Conservation (phyloP, 2,888 invertebrate genomes). For the Ptychoptera albimana region DNA sequence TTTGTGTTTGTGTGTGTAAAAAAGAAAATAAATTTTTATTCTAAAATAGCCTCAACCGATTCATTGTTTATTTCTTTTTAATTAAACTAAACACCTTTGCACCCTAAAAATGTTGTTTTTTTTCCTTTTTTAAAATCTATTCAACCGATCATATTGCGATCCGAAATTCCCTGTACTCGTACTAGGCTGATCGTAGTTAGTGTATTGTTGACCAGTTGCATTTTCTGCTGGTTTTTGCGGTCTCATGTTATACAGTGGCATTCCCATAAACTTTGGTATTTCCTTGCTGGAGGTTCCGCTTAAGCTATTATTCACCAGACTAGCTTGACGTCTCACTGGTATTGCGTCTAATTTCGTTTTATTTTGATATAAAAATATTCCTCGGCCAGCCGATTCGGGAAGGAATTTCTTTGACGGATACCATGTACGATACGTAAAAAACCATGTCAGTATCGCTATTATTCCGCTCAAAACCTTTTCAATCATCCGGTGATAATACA, state of each 20-base stretch:
- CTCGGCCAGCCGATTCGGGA: slow-evolving; percentile 61
- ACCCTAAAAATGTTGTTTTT: too few relatives aligned
- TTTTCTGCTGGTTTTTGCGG: slow-evolving; percentile 19
- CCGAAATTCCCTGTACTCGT: too few relatives aligned
- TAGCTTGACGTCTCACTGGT: slow-evolving; percentile 17
- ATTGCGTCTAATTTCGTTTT: slow-evolving; percentile 23
- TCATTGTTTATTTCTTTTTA: too few relatives aligned
- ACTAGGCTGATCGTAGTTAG: too few relatives aligned
- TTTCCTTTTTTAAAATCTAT: too few relatives aligned
- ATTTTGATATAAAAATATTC: slow-evolving; percentile 61
- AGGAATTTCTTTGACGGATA: slow-evolving; percentile 44
- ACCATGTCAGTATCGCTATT: slow-evolving; percentile 82
- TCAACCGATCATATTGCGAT: too few relatives aligned
- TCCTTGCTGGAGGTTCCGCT: slow-evolving; percentile 9
- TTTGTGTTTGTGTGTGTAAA: too few relatives aligned
- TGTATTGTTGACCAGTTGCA: too few relatives aligned
- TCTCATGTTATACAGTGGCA: slow-evolving; percentile 44
- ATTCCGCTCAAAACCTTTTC: slow-evolving; percentile 84
- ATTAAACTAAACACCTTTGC: too few relatives aligned
- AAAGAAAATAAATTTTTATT: too few relatives aligned
- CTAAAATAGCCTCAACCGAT: too few relatives aligned
- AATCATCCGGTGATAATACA: slow-evolving; percentile 93
- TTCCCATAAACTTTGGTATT: slow-evolving; percentile 58
- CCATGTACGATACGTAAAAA: slow-evolving; percentile 72
- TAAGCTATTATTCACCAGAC: slow-evolving; percentile 2